A percentile compares a stretch with the other conserved stretches of the same genome.
phyloP scores from a whole-genome alignment of 1,140 invertebrate species.

The Pseudomyrmex dendroicus region DNA sequence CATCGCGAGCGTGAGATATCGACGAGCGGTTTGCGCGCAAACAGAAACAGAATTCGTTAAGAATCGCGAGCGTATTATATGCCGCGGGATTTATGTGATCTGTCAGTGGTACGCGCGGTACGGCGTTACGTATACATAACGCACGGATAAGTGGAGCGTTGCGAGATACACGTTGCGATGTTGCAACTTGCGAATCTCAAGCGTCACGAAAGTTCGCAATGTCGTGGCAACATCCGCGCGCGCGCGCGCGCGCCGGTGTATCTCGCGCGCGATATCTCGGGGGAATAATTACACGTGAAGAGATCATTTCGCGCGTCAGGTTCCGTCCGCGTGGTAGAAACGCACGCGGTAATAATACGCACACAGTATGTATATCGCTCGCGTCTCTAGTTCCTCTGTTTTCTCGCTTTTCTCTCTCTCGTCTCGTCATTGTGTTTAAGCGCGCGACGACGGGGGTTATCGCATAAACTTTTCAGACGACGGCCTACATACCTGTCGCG shows the following conservation, averaged over 20 bases:
- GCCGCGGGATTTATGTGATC: constrained; percentile 43
- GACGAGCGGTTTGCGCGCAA: neutral
- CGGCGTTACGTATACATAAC: constrained; percentile 18
- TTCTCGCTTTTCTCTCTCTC: neutral
- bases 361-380: neutral
- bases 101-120: constrained; percentile 24
- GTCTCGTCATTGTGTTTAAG: constrained; percentile 26
- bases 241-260: neutral
- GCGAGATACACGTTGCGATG: constrained; percentile 34
- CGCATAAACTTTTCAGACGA: constrained; percentile 76
- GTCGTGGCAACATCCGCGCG: constrained; percentile 31
- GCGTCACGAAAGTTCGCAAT: constrained; percentile 48
- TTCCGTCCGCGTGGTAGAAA: neutral
- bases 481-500: constrained; percentile 72
- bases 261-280: constrained; percentile 33
- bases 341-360: neutral
- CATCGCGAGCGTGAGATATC: constrained; percentile 27
- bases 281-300: constrained; percentile 52
- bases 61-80: constrained; percentile 40
- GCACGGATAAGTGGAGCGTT: constrained; percentile 30
- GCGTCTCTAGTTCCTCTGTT: too few species aligned
- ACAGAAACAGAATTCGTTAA: constrained; percentile 45
- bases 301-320: constrained; percentile 42
- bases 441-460: constrained; percentile 63
- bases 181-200: constrained; percentile 37